Percentiles rank a stretch among this genome's conserved stretches.
These are phyloP conservation scores for Rhysida immarginata DNA, from an alignment of 1,140 invertebrate species.

Conservation along the genomic window DNA sequence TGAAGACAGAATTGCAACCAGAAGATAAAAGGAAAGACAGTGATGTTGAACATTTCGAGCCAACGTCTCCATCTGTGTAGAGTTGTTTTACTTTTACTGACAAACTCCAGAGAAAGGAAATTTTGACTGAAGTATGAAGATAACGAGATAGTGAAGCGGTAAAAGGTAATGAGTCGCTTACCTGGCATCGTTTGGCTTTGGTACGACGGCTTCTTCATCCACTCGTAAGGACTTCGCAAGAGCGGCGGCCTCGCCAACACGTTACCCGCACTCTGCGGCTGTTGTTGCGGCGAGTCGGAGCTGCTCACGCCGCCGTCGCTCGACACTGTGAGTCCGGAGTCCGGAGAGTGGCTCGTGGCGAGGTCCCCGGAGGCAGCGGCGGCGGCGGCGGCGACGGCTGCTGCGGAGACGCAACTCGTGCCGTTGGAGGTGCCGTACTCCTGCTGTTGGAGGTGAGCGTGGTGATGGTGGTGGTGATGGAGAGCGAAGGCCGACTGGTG, in stretches of 20 bases:
- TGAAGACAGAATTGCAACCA: too few relatives aligned
- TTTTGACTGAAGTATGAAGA: too few relatives aligned
- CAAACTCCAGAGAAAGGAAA: too few relatives aligned
- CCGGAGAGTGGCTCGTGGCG: background rate
- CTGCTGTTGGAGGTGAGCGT: background rate
- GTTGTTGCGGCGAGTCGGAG: conserved; percentile 17
- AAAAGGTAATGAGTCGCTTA: conserved; percentile 33
- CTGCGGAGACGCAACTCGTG: background rate
- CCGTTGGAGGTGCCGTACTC: conserved; percentile 4
- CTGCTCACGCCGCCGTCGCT: conserved; percentile 20
- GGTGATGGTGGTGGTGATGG: background rate
- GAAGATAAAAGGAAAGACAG: too few relatives aligned
- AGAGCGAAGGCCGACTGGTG: conserved; percentile 5
- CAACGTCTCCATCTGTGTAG: too few relatives aligned
- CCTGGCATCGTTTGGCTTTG: conserved; percentile 64
- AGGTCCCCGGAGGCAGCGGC: background rate
- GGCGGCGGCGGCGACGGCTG: too few relatives aligned
- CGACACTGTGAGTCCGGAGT: conserved; percentile 18
- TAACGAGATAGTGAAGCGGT: too few relatives aligned
- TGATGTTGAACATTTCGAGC: too few relatives aligned
- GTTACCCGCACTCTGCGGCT: conserved; percentile 5
- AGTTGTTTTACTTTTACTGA: too few relatives aligned
- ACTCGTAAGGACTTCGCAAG: conserved; percentile 61
- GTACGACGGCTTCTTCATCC: conserved; percentile 77
- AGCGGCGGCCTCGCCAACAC: conserved; percentile 38